Conservation (phyloP, 2,113 vertebrate species). For the Syngnathoides biaculeatus region DNA sequence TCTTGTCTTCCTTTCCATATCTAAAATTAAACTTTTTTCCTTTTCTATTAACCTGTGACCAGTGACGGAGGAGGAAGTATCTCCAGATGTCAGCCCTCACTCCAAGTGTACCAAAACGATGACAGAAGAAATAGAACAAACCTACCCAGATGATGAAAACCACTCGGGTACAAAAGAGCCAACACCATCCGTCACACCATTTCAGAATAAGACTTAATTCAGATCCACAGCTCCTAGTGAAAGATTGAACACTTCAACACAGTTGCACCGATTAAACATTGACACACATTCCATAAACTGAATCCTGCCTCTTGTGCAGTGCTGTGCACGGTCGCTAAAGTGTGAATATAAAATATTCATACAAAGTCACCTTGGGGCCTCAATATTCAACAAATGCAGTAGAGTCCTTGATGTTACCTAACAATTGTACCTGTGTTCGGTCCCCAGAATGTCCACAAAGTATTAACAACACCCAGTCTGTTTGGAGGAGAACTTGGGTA, state of each 20-base stretch:
- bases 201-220: background rate
- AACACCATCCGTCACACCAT: background rate
- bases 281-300: too few relatives aligned
- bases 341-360: background rate
- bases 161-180: background rate
- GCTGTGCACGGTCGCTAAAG: background rate
- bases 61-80: conserved; percentile 20
- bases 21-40: background rate
- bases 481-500: conserved; percentile 74
- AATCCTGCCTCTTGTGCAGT: too few relatives aligned
- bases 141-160: conserved; percentile 14
- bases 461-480: conserved; percentile 72
- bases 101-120: conserved; percentile 34
- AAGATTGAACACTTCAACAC: conserved; percentile 1
- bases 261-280: too few relatives aligned
- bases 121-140: conserved; percentile 1
- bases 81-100: conserved; percentile 15
- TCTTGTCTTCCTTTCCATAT: background rate
- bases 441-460: conserved; percentile 83
- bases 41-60: background rate
- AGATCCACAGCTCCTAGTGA: background rate
- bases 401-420: background rate
- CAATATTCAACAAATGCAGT: too few relatives aligned
- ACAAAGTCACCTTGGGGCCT: too few relatives aligned
- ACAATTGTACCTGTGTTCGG: background rate